Conservation (phyloP, 2,113 vertebrate genomes). For the Perca schrenkii region DNA sequence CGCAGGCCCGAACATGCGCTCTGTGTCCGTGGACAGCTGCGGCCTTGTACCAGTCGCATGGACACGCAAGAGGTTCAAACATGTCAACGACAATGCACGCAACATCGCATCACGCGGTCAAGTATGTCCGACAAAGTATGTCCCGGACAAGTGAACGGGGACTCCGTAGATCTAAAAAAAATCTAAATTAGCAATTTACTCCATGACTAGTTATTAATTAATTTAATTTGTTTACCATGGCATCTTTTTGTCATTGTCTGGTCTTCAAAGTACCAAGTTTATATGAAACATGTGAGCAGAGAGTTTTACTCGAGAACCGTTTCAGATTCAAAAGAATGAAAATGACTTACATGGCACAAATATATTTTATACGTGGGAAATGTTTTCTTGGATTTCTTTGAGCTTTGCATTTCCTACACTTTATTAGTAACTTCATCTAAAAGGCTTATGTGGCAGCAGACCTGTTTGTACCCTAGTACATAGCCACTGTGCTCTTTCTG, state of each 20-base stretch:
- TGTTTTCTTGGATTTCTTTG: slow-evolving; percentile 22
- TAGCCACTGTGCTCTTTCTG: slow-evolving; percentile 9
- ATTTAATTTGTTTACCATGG: background rate
- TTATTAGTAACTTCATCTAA: slow-evolving; percentile 25
- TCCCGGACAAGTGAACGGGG: too few species aligned
- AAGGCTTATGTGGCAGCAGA: slow-evolving; percentile 30
- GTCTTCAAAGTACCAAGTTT: background rate
- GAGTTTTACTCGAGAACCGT: background rate
- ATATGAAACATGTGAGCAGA: background rate
- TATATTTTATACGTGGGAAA: background rate
- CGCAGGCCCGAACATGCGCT: too few species aligned
- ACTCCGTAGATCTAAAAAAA: too few species aligned
- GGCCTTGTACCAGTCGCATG: too few species aligned
- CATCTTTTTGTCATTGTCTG: background rate
- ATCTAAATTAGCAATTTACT: background rate
- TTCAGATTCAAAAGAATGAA: background rate
- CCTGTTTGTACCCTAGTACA: slow-evolving; percentile 11
- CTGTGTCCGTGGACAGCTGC: too few species aligned
- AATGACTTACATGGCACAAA: background rate
- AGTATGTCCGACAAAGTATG: too few species aligned
- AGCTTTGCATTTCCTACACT: slow-evolving; percentile 26
- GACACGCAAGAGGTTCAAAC: too few species aligned
- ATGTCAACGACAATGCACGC: too few species aligned
- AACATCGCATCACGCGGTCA: too few species aligned
- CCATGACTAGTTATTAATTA: too few species aligned